Conservation (phyloP, 2,797 vertebrate species). For the Loriculus beryllinus region DNA sequence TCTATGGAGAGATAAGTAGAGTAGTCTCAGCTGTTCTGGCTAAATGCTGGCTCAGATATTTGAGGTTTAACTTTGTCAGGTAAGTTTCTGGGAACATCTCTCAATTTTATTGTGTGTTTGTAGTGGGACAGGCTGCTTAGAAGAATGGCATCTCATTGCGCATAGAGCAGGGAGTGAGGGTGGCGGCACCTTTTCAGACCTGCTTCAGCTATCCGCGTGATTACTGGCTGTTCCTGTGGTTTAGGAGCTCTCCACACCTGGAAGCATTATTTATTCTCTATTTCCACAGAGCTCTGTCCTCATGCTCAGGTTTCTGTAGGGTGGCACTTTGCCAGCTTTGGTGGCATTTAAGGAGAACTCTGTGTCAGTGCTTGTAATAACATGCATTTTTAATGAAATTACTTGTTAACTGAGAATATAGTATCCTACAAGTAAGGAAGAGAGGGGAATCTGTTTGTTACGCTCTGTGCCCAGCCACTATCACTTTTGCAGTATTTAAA, state of each 20-base stretch:
- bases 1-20: background rate
- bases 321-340: background rate
- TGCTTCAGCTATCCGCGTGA: background rate
- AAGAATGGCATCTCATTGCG: rapidly evolving
- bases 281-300: background rate
- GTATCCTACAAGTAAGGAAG: background rate
- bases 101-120: background rate
- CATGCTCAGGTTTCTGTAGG: rapidly evolving
- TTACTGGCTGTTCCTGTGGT: rapidly evolving
- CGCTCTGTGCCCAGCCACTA: background rate
- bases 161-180: rapidly evolving
- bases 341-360: background rate
- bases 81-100: background rate
- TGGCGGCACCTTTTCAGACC: background rate
- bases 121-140: background rate
- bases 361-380: rapidly evolving
- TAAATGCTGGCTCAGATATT: background rate
- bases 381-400: background rate
- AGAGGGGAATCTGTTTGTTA: background rate
- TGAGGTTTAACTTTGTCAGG: background rate
- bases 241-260: background rate
- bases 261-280: rapidly evolving
- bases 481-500: background rate
- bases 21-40: background rate
- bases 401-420: rapidly evolving